Evolutionary conservation across 2,888 invertebrate genomes (phyloP), one percentile per base, ranked within the genome.

Genomic region (Halictus quadricinctus): DNA sequence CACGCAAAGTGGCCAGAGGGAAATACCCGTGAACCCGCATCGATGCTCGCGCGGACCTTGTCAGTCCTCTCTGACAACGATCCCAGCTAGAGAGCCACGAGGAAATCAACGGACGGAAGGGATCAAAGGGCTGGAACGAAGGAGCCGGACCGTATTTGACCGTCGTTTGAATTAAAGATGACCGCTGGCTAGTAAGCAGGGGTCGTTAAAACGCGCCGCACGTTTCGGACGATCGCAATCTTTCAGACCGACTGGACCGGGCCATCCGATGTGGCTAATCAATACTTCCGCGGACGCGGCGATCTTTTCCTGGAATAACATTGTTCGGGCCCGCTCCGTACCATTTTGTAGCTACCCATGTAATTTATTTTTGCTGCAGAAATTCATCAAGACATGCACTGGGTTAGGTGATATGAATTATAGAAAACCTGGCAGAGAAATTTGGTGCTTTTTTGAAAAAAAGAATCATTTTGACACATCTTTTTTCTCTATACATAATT

Each of bases 131-230:
- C 54, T 60, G 76, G 72, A 66, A 81, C 79, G 83, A 78, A 78
- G 76, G 76, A 85, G 81, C 70, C 54, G 80, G 83, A 36, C 76
- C 79, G 86, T 86, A 86, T 87, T 87, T 87, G 87, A 87, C 84
- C 84, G 84, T 78, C 81, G 70, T 80, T 84, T 87, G 87, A 87
- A 87, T 87, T 87, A 87, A 87, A 87, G 87, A 87, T 87, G 84
- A 82, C 81, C 73, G 21, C 7, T 70, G 69, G n/a, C 29, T 36
- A 21, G 60, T 46, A 48, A 36, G 54, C 64, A 60, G 36, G 50
- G 58, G 72, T 76, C 83, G 79, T 83, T 79, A 73, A 77, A 80
- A 75, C 82, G 72, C 66, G 8, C 77, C 66, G 69, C 86, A 80
- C 80, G 85, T 86, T 69, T 50, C 29, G 18, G n/a, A 25, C 81